Base-by-base conservation (phyloP, 2,113 vertebrate genomes). In the Neopipo cinnamomea region DNA sequence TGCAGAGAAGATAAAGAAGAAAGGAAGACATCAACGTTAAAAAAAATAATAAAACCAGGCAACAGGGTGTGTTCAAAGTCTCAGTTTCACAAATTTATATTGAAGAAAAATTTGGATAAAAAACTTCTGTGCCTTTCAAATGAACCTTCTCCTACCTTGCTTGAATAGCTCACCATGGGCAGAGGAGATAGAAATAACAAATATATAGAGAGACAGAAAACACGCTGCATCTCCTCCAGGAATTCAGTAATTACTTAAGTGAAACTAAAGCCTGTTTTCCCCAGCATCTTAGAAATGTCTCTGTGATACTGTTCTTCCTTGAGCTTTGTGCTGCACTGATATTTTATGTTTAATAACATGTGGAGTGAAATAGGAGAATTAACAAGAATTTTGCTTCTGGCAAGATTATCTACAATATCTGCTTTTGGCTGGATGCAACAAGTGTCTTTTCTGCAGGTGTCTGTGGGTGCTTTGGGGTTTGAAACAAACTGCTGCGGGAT, bases 1-100 rank as follows among this genome's bases (percentile, higher is more conserved):
- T 95, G 78, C 63, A 83, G 74, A 76, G 66, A 58, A 82, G 66
- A 78, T 92, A 85, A 91, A 91, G 91, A 87, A 68, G 76, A 82
- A 91, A 91, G 46, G 52, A 78, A 94, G 89, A 86, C 56, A 91
- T 76, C 62, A 93, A 55, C 12, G 8, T 81, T 25, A 5, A 33
- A 76, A 81, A 30, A 63, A 33, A 8, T 11, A 9, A 68, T 5
- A 49, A 88, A 76, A 10, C 12, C n/a, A 65, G 44, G 50, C 1
- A 1, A 37, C 17, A 50, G 66, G 17, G 31, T 72, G 31, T 44
- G 52, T 91, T 91, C 62, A 93, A 82, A 85, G 71, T 39, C 44
- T 72, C 35, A 9, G 20, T 23, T 63, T 91, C 49, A 56, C 44
- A 79, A 82, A 85, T 82, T 47, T n/a, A 19, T 46, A 44, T 7